These are phyloP conservation scores for Hycleus phaleratus DNA, from an alignment of 1,140 invertebrate genomes.

Conservation along the genomic window DNA sequence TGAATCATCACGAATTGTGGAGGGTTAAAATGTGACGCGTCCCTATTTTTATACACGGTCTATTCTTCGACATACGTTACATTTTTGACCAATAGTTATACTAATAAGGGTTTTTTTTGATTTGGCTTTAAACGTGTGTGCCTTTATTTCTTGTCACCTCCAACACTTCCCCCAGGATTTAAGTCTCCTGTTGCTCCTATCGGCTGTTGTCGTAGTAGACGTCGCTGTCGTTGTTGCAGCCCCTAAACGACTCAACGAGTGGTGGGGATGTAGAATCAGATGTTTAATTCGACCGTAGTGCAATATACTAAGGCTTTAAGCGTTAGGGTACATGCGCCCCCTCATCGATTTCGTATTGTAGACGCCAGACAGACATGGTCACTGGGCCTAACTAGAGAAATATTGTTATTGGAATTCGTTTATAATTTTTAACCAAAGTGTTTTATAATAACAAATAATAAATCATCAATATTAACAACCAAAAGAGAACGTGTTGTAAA, in stretches of 20 bases:
- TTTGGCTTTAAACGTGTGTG: too few species aligned
- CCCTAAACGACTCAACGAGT: not conserved
- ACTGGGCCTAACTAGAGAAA: slow-evolving; percentile 24
- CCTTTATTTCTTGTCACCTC: too few species aligned
- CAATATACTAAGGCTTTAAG: slow-evolving; percentile 10
- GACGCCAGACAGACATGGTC: slow-evolving; percentile 30
- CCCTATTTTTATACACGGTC: not conserved
- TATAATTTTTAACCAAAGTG: not conserved
- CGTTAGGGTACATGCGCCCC: slow-evolving; percentile 31
- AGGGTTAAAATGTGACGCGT: not conserved
- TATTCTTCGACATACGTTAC: too few species aligned
- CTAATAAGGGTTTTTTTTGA: too few species aligned
- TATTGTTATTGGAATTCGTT: slow-evolving; percentile 19
- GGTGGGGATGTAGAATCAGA: slow-evolving; percentile 13
- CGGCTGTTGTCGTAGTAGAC: not conserved
- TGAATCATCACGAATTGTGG: not conserved
- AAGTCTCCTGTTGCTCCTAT: slow-evolving; percentile 16
- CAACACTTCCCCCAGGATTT: too few species aligned
- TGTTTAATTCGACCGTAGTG: slow-evolving; percentile 24
- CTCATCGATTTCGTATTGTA: slow-evolving; percentile 29
- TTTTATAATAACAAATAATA: too few species aligned
- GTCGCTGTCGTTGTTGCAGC: not conserved
- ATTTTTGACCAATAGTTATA: too few species aligned
- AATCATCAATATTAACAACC: too few species aligned
- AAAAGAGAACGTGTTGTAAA: not conserved